Base-by-base conservation (phyloP, 2,113 vertebrate species). In the Garra rufa region DNA sequence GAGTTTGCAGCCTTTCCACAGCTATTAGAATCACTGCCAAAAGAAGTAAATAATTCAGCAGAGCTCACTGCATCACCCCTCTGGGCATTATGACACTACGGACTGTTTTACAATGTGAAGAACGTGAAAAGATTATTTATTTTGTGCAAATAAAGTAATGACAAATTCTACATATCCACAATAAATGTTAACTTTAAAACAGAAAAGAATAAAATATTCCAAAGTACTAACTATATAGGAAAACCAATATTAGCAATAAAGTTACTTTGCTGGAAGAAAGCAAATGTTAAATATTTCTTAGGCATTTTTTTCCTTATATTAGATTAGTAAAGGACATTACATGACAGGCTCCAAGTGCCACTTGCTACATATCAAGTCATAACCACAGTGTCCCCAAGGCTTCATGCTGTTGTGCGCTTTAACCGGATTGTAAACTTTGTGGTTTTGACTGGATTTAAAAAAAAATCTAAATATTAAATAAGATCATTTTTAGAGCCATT, bases 21-120 rank as follows among this genome's bases (percentile, higher is more conserved):
- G 43, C 10, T 67, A 8, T 81, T 67, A 34, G 26, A 67, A 50
- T 81, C 78, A 48, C 59, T 30, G 41, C 28, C 43, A 65, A 30
- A 48, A 26, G 6, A 59, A 11, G 26, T 67, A 6, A 48, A 81
- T 67, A 50, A 67, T 67, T 80, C 24, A 30, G 41, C 24, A 6
- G 17, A 26, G 1, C 4, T 81, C 19, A 43, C 41, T 67, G 57
- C 55, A n/a, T 81, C 59, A 28, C 48, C 78, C 34, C 43, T 81
- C 59, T 10, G 61, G 78, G 24, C 44, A 67, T 48, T 50, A 67
- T 34, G 59, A 28, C 0, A 6, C 0, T 1, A 19, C 9, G 9
- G 41, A 28, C 26, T 41, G 76, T 55, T 61, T 61, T 15, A 26
- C 17, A 5, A 43, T 1, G 0, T 17, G 3, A 14, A 57, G 50